These are phyloP conservation scores for Dioctria rufipes DNA, from an alignment of 2,888 invertebrate genomes.

Conservation along the genomic window DNA sequence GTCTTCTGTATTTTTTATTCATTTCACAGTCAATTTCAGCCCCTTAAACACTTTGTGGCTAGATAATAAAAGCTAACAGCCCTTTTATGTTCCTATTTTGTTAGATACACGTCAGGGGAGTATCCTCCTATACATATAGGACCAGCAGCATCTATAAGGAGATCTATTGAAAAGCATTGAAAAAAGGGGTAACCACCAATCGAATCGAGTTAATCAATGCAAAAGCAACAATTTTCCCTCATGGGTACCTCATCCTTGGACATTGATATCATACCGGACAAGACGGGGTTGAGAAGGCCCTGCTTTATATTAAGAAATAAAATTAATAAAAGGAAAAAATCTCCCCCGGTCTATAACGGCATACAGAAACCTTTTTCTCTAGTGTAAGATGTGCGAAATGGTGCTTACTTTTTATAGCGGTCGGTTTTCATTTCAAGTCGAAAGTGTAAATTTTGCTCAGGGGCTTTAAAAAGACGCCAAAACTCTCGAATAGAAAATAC, in stretches of 20 bases:
- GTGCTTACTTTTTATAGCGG: slow-evolving; percentile 51
- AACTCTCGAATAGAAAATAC: background rate
- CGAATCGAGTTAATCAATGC: slow-evolving; percentile 50
- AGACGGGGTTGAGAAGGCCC: background rate
- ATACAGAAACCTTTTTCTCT: slow-evolving; percentile 15
- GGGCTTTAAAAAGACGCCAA: slow-evolving; percentile 16
- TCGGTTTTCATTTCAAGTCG: slow-evolving; percentile 44
- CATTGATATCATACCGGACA: background rate
- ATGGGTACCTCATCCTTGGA: slow-evolving; percentile 5
- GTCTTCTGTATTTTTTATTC: slow-evolving; percentile 21
- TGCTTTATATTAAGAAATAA: slow-evolving; percentile 49
- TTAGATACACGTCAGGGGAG: slow-evolving; percentile 18
- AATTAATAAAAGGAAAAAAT: slow-evolving; percentile 38
- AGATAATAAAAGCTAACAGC: slow-evolving; percentile 49
- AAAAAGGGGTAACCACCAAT: slow-evolving; percentile 35
- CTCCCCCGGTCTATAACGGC: background rate
- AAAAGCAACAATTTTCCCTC: slow-evolving; percentile 50
- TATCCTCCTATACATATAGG: background rate
- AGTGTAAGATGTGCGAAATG: slow-evolving; percentile 23
- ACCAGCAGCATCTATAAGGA: slow-evolving; percentile 27
- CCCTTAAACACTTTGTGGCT: slow-evolving; percentile 50
- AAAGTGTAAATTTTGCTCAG: slow-evolving; percentile 52
- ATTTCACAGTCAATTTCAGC: slow-evolving; percentile 35
- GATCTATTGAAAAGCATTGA: slow-evolving; percentile 34
- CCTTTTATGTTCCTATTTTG: slow-evolving; percentile 51